Percentiles rank a stretch among this genome's conserved stretches.
Evolutionary conservation across 2,113 vertebrate genomes (phyloP).

Genomic region (Mohoua ochrocephala): DNA sequence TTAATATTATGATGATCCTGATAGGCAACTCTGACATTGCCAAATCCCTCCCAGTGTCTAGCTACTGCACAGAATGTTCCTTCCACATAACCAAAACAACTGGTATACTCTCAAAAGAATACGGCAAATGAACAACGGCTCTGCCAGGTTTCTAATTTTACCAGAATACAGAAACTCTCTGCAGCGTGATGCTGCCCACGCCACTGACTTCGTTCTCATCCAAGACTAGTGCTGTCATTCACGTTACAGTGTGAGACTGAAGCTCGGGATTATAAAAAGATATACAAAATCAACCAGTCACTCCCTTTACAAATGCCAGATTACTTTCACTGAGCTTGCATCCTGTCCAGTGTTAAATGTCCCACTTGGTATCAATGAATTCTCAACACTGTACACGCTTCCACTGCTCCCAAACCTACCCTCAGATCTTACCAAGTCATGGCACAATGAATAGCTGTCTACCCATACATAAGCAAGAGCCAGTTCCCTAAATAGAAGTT

Average conservation of each 20-base stretch:
- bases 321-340: background rate
- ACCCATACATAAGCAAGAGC: background rate
- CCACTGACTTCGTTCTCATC: background rate
- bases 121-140: background rate
- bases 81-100: background rate
- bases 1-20: constrained; percentile 56
- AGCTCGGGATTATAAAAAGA: background rate
- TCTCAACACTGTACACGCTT: background rate
- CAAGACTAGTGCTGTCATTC: background rate
- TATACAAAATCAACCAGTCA: background rate
- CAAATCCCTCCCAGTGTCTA: constrained; percentile 12
- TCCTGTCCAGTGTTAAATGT: background rate
- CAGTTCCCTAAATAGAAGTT: background rate
- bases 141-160: background rate
- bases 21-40: constrained; percentile 51
- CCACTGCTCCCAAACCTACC: background rate
- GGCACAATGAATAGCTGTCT: background rate
- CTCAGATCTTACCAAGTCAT: background rate
- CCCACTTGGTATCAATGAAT: background rate
- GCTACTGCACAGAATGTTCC: background rate
- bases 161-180: background rate
- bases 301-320: background rate
- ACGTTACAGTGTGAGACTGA: background rate
- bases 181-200: background rate
- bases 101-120: background rate